Conservation (phyloP, 2,113 vertebrate genomes). For the Osmerus mordax region DNA sequence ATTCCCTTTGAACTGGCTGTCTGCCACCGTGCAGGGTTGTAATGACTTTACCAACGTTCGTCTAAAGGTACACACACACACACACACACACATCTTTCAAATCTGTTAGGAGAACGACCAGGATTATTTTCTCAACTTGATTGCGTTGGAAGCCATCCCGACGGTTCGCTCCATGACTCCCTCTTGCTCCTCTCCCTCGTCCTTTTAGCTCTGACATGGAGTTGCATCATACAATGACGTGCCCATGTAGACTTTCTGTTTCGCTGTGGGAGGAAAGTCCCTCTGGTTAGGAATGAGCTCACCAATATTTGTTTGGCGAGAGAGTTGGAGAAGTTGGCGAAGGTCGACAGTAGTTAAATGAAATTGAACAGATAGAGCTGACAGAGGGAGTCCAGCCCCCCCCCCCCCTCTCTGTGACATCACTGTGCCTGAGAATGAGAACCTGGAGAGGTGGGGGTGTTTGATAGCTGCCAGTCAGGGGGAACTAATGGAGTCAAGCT, state of each 20-base stretch:
- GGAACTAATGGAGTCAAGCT: conserved; percentile 65
- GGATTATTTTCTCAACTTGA: conserved; percentile 47
- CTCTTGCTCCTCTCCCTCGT: conserved; percentile 12
- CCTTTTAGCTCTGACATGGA: conserved; percentile 27
- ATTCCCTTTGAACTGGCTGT: conserved; percentile 69
- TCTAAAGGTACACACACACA: conserved; percentile 39
- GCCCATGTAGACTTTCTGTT: conserved; percentile 23
- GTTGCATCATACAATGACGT: conserved; percentile 38
- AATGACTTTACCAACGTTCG: conserved; percentile 70
- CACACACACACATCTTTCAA: conserved; percentile 33
- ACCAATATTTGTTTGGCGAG: conserved; percentile 40
- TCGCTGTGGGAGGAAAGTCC: conserved; percentile 16
- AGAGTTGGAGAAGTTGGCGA: conserved; percentile 14
- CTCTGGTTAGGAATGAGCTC: conserved; percentile 1
- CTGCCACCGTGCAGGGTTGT: conserved; percentile 62
- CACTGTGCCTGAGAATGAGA: conserved; percentile 30
- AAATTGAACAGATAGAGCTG: conserved; percentile 42
- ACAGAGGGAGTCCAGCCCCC: conserved; percentile 29
- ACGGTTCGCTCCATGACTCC: conserved; percentile 38
- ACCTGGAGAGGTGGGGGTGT: conserved; percentile 40
- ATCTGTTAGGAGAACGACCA: conserved; percentile 38
- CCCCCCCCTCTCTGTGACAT: conserved; percentile 43
- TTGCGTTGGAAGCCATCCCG: conserved; percentile 41
- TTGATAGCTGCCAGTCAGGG: conserved; percentile 54
- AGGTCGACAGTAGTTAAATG: background rate